Evolutionary conservation across 2,888 invertebrate species (phyloP).

Genomic region (Callyntrura guangdongensis): DNA sequence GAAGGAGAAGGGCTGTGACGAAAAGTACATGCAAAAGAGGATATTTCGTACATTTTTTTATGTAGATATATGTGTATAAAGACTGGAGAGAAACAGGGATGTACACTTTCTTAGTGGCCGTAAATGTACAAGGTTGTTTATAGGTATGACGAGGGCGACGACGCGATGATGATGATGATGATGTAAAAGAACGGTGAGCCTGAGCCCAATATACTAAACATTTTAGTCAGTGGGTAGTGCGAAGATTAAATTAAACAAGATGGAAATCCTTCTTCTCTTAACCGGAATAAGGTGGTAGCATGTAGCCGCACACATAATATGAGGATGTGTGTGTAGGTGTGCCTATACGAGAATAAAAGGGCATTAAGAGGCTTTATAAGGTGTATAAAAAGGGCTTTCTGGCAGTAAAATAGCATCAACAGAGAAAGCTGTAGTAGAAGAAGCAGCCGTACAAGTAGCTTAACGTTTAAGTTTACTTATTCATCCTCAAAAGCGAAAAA

Average conservation of each 20-base stretch:
- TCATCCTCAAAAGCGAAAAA: constrained; percentile 38
- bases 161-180: no score
- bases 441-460: neutral
- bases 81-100: neutral
- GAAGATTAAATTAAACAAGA: constrained; percentile 62
- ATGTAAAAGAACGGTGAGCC: constrained; percentile 8
- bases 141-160: no score
- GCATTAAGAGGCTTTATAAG: constrained; percentile 44
- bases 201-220: neutral
- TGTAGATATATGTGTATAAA: neutral
- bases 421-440: neutral
- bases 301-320: neutral
- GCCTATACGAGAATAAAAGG: constrained; percentile 33
- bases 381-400: neutral
- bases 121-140: neutral
- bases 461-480: constrained; percentile 27
- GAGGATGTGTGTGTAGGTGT: neutral
- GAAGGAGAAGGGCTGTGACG: neutral
- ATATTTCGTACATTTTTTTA: neutral
- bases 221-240: neutral
- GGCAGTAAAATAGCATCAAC: neutral
- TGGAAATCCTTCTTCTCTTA: constrained; percentile 26
- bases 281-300: constrained; percentile 1
- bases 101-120: neutral
- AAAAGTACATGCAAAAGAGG: neutral